Evolutionary conservation across 2,113 vertebrate genomes (phyloP).

Genomic region (Cavia aperea): DNA sequence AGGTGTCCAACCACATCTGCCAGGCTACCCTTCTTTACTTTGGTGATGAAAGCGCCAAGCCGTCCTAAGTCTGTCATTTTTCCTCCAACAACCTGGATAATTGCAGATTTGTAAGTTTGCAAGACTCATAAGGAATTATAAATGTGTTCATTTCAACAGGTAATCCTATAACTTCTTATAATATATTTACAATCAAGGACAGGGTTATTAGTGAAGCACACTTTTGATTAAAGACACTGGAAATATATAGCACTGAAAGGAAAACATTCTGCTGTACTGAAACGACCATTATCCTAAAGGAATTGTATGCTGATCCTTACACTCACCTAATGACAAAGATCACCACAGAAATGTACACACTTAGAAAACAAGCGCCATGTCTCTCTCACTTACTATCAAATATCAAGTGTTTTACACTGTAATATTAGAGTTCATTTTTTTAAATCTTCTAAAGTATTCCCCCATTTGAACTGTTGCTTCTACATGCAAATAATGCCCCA

Average conservation of each 20-base stretch:
- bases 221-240: neutral
- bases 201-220: neutral
- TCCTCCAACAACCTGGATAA: conserved; percentile 92
- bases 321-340: neutral
- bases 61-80: conserved; percentile 95
- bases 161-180: neutral
- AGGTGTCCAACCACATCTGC: conserved; percentile 97
- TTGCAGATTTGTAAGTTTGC: conserved; percentile 62
- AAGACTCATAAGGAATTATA: neutral
- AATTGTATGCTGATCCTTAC: neutral
- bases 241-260: neutral
- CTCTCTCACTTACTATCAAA: neutral
- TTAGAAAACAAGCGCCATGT: neutral
- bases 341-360: neutral
- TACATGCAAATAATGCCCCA: neutral
- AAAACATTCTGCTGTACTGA: neutral
- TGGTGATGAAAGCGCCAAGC: conserved; percentile 99
- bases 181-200: neutral
- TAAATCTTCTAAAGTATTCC: neutral
- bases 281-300: neutral
- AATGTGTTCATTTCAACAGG: neutral
- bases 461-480: neutral
- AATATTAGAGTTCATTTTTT: neutral
- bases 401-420: neutral
- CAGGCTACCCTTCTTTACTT: conserved; percentile 99